Percentiles rank a stretch among this genome's conserved stretches.
Conservation (phyloP, 2,113 vertebrate genomes). For the Brachionichthys hirsutus region DNA sequence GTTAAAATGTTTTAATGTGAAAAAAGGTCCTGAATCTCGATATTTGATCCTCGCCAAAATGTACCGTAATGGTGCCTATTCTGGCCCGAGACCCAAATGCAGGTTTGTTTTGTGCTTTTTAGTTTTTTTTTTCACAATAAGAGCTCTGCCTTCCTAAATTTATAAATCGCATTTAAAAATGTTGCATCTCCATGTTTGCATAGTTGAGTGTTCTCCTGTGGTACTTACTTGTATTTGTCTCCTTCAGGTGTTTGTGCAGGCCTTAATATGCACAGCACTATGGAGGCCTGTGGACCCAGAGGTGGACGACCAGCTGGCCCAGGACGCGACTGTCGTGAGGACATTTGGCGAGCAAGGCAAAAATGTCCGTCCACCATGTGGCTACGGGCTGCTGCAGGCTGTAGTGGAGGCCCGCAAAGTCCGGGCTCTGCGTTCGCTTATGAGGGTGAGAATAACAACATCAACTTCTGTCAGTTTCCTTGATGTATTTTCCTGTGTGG, state of each 20-base stretch:
- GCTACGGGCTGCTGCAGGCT: slow-evolving; percentile 80
- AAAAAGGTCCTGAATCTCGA: too few species aligned
- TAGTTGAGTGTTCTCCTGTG: too few species aligned
- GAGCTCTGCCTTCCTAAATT: too few species aligned
- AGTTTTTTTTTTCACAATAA: too few species aligned
- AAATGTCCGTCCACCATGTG: slow-evolving; percentile 75
- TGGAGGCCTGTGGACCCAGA: slow-evolving; percentile 79
- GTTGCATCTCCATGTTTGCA: too few species aligned
- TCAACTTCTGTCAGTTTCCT: not conserved
- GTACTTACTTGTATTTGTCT: not conserved
- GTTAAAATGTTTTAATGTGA: too few species aligned
- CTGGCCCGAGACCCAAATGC: too few species aligned
- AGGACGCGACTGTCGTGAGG: slow-evolving; percentile 68
- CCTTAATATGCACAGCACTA: slow-evolving; percentile 65
- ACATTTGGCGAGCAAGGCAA: slow-evolving; percentile 37
- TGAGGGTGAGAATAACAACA: slow-evolving; percentile 67
- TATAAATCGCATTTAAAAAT: too few species aligned
- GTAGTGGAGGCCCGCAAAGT: slow-evolving; percentile 80
- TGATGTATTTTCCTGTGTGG: not conserved
- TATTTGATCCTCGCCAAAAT: too few species aligned
- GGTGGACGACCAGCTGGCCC: slow-evolving; percentile 74
- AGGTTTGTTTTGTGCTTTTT: too few species aligned
- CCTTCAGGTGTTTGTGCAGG: slow-evolving; percentile 73
- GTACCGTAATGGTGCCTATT: too few species aligned
- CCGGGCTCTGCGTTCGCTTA: slow-evolving; percentile 65